Evolutionary conservation across 2,113 vertebrate species (phyloP), one percentile per base, ranked within the genome.

Genomic region (Menura novaehollandiae): DNA sequence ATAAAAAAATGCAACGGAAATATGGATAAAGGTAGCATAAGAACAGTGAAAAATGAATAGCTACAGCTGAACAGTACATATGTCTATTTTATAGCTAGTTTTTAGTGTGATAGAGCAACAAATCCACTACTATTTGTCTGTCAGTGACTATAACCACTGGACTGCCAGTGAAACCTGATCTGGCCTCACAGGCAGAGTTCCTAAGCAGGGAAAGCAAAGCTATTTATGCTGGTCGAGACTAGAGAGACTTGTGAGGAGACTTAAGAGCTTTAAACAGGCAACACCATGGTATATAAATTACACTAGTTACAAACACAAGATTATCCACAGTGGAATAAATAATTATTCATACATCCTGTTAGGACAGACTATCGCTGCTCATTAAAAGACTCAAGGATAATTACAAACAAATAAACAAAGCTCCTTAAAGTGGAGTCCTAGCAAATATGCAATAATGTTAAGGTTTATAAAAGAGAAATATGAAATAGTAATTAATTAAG

Each of bases 301-400:
- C 78, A 88, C 46, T 53, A 77, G 88, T 93, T 92, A 94, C 90
- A 95, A 95, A 94, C 82, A 91, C 75, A 74, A 86, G 91, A 91
- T 94, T 90, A 92, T 84, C 71, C 92, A 95, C 92, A 88, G 68
- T 39, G 88, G 93, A 94, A 93, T 93, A 94, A 96, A 95, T 92
- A 96, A 97, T 97, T 96, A 96, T 94, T 94, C 90, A 94, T 76
- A 86, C 52, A 94, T 96, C 85, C 92, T 96, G 93, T 88, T 44
- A 94, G 93, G 90, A 96, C 47, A 94, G 59, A 94, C 89, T 91
- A 85, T 83, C 89, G n/a, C 46, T 86, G 64, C 63, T 95, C 75
- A 86, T 80, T 95, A 80, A 71, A 95, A 85, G 88, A 80, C 78
- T 56, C 7, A 3, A 91, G 24, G 63, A 93, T 88, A 80, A 96